These are phyloP conservation scores for Chaetogeoica ovagalla DNA, from an alignment of 2,888 invertebrate species.

Conservation along the genomic window DNA sequence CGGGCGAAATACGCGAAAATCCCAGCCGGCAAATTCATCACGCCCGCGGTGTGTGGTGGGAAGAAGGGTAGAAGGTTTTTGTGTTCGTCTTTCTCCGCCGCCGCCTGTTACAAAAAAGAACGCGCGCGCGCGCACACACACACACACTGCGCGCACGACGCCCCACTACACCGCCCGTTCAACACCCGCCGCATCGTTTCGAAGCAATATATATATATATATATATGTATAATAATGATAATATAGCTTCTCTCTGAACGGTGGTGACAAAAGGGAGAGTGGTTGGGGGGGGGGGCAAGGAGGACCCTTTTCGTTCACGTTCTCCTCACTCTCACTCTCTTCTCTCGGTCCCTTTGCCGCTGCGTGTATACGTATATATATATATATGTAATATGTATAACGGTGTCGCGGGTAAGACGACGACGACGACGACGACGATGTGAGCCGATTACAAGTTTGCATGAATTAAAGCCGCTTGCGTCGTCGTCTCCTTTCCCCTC, in stretches of 20 bases:
- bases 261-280: too few relatives aligned
- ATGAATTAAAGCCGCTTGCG: slow-evolving; percentile 42
- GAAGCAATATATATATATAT: background rate
- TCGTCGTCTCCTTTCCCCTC: background rate
- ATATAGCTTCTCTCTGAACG: background rate
- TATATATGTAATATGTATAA: background rate
- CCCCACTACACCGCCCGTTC: too few relatives aligned
- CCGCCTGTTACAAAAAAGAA: slow-evolving; percentile 26
- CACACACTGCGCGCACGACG: background rate
- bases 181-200: too few relatives aligned
- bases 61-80: slow-evolving; percentile 21
- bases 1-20: slow-evolving; percentile 52
- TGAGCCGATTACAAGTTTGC: slow-evolving; percentile 53
- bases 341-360: background rate
- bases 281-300: too few relatives aligned
- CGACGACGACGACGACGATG: slow-evolving; percentile 35
- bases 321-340: slow-evolving; percentile 3
- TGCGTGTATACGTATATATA: background rate
- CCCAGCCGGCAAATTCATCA: slow-evolving; percentile 54
- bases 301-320: background rate
- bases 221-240: slow-evolving; percentile 1
- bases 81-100: slow-evolving; percentile 9
- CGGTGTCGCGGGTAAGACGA: background rate
- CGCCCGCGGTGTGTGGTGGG: slow-evolving; percentile 13
- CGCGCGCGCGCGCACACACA: slow-evolving; percentile 20